A percentile compares a stretch with the other conserved stretches of the same genome.
phyloP scores from a whole-genome alignment of 2,113 vertebrate genomes.

The Philantomba maxwellii region DNA sequence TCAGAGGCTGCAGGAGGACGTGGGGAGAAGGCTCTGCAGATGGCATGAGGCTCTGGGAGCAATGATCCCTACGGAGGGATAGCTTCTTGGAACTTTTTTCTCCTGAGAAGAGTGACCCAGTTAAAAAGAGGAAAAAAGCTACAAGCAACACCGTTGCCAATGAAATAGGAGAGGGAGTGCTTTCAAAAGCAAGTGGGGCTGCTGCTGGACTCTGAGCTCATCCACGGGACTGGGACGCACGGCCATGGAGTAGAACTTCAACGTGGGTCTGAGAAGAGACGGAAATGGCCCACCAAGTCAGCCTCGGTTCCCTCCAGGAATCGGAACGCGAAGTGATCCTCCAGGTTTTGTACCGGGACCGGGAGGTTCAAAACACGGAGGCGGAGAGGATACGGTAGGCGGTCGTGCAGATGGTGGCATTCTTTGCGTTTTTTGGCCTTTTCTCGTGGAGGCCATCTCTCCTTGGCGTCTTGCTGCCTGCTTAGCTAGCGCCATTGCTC shows the following conservation, averaged over 20 bases:
- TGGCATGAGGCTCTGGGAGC: not conserved
- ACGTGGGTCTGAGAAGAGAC: not conserved
- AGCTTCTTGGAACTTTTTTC: not conserved
- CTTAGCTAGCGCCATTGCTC: fast-evolving
- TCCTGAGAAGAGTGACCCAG: not conserved
- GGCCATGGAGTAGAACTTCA: not conserved
- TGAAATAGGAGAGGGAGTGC: not conserved
- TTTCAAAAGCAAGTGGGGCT: not conserved
- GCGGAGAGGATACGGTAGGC: constrained; percentile 89
- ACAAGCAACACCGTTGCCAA: not conserved
- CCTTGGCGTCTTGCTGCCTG: fast-evolving
- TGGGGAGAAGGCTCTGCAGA: not conserved
- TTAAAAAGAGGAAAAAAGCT: not conserved
- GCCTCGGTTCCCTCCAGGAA: constrained; percentile 83
- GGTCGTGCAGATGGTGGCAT: fast-evolving
- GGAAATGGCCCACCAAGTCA: constrained; percentile 78
- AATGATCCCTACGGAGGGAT: not conserved
- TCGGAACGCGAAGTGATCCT: constrained; percentile 86
- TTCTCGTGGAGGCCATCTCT: fast-evolving
- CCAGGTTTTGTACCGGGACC: constrained; percentile 89
- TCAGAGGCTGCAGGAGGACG: not conserved
- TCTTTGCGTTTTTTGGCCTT: not conserved
- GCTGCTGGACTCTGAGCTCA: not conserved
- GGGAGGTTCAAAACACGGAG: constrained; percentile 81
- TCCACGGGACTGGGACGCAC: fast-evolving